Evolutionary conservation across 2,797 vertebrate genomes (phyloP).

Genomic region (Danio jaintianensis): DNA sequence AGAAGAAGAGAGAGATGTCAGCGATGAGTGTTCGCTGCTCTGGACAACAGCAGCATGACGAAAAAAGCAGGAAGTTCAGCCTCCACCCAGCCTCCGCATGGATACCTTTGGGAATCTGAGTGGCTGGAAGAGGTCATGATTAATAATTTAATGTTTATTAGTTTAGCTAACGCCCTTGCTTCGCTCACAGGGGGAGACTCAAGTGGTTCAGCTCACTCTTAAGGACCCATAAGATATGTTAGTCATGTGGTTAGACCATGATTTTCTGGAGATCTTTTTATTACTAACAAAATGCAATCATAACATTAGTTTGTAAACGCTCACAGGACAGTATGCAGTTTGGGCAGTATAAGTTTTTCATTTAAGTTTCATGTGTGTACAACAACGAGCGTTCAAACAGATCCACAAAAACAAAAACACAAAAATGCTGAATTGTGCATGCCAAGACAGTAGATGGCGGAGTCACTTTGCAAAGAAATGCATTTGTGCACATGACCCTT

Average conservation of each 20-base stretch:
- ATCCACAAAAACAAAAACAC: too few species aligned
- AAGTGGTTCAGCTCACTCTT: conserved; percentile 13
- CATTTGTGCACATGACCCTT: too few species aligned
- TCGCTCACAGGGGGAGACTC: conserved; percentile 33
- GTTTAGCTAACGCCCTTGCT: conserved; percentile 51
- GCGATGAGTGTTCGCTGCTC: conserved; percentile 40
- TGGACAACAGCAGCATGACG: conserved; percentile 18
- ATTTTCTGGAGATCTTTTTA: neutral
- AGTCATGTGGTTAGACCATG: neutral
- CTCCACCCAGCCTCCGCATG: conserved; percentile 23
- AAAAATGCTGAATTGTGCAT: too few species aligned
- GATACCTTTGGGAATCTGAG: conserved; percentile 33
- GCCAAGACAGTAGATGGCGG: too few species aligned
- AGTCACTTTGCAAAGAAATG: too few species aligned
- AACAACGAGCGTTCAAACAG: too few species aligned
- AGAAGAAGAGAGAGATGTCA: conserved; percentile 47
- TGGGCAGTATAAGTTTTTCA: too few species aligned
- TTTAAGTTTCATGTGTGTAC: too few species aligned
- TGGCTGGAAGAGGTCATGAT: conserved; percentile 49
- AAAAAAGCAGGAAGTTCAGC: conserved; percentile 42
- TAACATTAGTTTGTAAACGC: neutral
- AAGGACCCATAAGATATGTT: neutral
- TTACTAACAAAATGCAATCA: neutral
- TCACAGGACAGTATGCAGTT: neutral
- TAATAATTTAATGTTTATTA: conserved; percentile 60